A percentile compares a stretch with the other conserved stretches of the same genome.
phyloP scores from a whole-genome alignment of 2,797 vertebrate genomes.

The Margarornis squamiger region DNA sequence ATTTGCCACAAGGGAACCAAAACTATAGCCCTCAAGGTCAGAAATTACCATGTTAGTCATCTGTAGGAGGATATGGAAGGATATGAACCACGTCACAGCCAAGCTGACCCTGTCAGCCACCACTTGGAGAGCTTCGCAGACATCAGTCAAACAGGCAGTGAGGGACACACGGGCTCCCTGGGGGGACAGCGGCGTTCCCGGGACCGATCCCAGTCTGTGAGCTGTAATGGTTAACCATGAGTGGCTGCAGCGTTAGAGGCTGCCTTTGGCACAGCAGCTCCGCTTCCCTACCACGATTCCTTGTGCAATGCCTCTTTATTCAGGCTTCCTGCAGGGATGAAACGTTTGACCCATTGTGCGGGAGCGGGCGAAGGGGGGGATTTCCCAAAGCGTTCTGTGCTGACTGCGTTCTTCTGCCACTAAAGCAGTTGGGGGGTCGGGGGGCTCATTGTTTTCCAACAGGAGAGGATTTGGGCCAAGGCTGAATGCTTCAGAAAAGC shows the following conservation, averaged over 20 bases:
- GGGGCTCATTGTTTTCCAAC: background rate
- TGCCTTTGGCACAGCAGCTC: background rate
- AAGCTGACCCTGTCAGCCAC: background rate
- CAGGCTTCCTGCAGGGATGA: conserved; percentile 37
- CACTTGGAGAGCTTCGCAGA: rapidly evolving
- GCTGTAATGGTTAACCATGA: background rate
- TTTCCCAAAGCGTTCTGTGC: background rate
- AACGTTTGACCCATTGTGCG: background rate
- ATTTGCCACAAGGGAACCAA: background rate
- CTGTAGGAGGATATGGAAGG: background rate
- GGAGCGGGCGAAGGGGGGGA: background rate
- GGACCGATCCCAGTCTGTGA: rapidly evolving
- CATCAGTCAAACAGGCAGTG: rapidly evolving
- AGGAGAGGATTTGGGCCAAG: background rate
- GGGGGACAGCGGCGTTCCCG: background rate
- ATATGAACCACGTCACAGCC: rapidly evolving
- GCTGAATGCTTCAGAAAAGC: background rate
- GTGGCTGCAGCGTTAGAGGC: rapidly evolving
- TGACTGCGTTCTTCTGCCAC: background rate
- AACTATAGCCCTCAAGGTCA: background rate
- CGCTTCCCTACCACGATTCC: background rate
- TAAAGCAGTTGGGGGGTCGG: background rate
- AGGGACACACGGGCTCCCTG: background rate
- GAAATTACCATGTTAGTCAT: background rate
- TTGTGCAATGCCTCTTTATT: conserved; percentile 39